phyloP scores from a whole-genome alignment of 64 coral and sea anemone species.

The Dendronephthya gigantea region DNA sequence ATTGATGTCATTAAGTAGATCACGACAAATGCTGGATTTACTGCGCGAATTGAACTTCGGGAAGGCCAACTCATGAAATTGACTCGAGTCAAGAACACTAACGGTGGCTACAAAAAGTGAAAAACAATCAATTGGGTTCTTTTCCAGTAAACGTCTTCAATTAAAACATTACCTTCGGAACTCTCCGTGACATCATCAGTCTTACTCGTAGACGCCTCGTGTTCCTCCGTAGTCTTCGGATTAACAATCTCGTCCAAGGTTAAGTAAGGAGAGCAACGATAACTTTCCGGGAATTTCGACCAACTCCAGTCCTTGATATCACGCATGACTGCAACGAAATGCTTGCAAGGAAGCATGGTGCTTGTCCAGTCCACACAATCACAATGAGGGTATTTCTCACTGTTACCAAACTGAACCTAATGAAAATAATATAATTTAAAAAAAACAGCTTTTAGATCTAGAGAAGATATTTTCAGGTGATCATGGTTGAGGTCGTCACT shows the following conservation, averaged over 20 bases:
- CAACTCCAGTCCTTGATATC: constrained; percentile 8
- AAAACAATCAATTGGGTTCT: too few relatives aligned
- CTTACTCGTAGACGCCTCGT: background rate
- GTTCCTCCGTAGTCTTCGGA: background rate
- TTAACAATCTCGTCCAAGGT: constrained; percentile 8
- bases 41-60: background rate
- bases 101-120: background rate
- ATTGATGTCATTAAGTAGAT: background rate
- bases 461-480: too few relatives aligned
- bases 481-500: too few relatives aligned
- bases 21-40: background rate
- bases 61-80: background rate
- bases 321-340: background rate
- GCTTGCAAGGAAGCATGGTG: background rate
- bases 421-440: too few relatives aligned
- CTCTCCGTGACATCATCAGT: background rate
- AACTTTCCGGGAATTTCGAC: background rate
- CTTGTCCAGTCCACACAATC: background rate
- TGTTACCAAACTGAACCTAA: background rate
- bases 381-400: background rate
- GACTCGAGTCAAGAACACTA: constrained; percentile 5
- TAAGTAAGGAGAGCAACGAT: background rate
- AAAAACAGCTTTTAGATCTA: too few relatives aligned
- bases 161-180: background rate
- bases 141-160: too few relatives aligned